Conservation (phyloP, 2,888 invertebrate species). For the Syrphus vitripennis region DNA sequence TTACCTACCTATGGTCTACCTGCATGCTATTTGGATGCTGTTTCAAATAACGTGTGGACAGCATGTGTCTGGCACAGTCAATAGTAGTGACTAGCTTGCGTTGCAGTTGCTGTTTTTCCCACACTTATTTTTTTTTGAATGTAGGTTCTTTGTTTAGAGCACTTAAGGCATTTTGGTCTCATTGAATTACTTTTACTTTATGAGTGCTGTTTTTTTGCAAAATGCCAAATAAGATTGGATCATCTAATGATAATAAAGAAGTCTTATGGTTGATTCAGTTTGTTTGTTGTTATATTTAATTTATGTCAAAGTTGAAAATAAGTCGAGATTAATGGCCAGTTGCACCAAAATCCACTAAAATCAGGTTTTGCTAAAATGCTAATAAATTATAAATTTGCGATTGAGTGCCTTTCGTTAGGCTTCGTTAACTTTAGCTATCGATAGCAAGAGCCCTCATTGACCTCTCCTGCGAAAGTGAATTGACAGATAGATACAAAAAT, state of each 20-base stretch:
- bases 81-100: constrained; percentile 31
- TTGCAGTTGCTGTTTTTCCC: constrained; percentile 68
- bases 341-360: too few relatives aligned
- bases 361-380: too few relatives aligned
- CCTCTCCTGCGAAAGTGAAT: too few relatives aligned
- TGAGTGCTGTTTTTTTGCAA: background rate
- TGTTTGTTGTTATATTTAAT: background rate
- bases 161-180: constrained; percentile 2
- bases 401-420: too few relatives aligned
- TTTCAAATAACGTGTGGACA: constrained; percentile 40
- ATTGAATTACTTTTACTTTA: constrained; percentile 27
- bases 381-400: too few relatives aligned
- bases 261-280: background rate
- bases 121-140: constrained; percentile 18
- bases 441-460: too few relatives aligned
- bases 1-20: constrained; percentile 9
- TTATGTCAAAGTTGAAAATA: background rate
- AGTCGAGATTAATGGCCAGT: background rate
- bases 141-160: background rate
- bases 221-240: background rate
- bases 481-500: too few relatives aligned
- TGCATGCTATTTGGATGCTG: constrained; percentile 12
- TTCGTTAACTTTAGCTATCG: too few relatives aligned
- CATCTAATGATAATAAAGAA: background rate
- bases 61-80: constrained; percentile 67